Base-by-base conservation (phyloP, 2,888 invertebrate species). In the Agriotes lineatus region DNA sequence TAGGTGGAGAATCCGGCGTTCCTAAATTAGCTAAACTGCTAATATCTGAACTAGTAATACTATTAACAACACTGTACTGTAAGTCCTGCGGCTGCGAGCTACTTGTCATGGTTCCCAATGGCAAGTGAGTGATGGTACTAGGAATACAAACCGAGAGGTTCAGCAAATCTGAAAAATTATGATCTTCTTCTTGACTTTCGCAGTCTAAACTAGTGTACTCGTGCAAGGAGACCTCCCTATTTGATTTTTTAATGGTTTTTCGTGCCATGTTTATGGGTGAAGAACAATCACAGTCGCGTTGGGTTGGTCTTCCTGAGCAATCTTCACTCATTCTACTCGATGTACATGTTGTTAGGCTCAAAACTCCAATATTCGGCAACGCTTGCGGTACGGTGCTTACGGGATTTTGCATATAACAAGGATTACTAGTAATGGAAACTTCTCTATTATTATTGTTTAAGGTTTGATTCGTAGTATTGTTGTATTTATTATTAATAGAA, bases 1-100 rank as follows among this genome's bases (percentile, higher is more conserved):
- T 89, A 0, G 94, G 94, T 0, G 94, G 94, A 0, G 94, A 94
- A 74, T 88, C 89, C 22, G 90, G 90, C 5, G 90, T 90, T 52
- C 89, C 90, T 67, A 88, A 81, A 78, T 91, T 91, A 5, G 89
- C 89, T 74, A 91, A 82, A 81, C 91, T 91, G 78, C 91, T 91
- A 65, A 91, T 89, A 77, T 90, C 90, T n/a, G 90, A 90, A 59
- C 89, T 87, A 39, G 82, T 83, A 76, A 84, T 84, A 69, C 83
- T 84, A 74, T 83, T 84, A 3, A 83, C 82, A 12, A 83, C 82
- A 52, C 82, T 82, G 63, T 81, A 82, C 14, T 79, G 79, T 48
- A 81, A 79, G 33, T 79, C 77, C 35, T 74, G 73, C 7, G 73
- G 63, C 20, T 79, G 70, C 18, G 78, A 78, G 18, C 75, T 72